Evolutionary conservation across 2,888 invertebrate species (phyloP).

Genomic region (Hartigia nigra): DNA sequence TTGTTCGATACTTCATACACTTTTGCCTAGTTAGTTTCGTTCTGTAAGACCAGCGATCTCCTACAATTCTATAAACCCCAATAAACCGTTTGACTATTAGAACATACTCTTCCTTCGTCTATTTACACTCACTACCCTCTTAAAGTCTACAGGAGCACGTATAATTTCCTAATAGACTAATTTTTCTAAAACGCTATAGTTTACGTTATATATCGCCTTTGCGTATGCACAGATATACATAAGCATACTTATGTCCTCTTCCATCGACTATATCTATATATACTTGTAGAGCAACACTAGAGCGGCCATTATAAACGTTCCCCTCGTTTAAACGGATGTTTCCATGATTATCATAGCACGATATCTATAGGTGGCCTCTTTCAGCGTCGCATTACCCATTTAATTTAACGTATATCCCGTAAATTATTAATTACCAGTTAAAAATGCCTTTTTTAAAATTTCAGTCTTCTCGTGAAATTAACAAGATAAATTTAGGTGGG

Average conservation of each 20-base stretch:
- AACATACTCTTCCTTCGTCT: not conserved
- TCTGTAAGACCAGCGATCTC: not conserved
- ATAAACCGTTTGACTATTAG: not conserved
- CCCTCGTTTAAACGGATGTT: slow-evolving; percentile 38
- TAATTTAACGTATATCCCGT: not conserved
- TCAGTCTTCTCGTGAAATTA: not conserved
- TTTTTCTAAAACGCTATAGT: slow-evolving; percentile 17
- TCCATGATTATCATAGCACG: slow-evolving; percentile 46
- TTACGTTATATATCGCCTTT: slow-evolving; percentile 9
- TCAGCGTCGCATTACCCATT: not conserved
- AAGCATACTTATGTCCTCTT: not conserved
- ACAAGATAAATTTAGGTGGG: not conserved
- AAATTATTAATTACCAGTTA: not conserved
- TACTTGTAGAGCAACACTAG: not conserved
- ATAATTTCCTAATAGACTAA: slow-evolving; percentile 25
- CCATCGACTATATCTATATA: not conserved
- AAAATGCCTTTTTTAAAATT: not conserved
- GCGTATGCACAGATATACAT: not conserved
- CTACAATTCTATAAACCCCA: not conserved
- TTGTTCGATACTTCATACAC: not conserved
- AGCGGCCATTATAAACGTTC: slow-evolving; percentile 32
- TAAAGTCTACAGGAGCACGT: slow-evolving; percentile 1
- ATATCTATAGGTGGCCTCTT: slow-evolving; percentile 35
- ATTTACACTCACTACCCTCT: not conserved
- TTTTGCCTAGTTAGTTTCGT: not conserved